Evolutionary conservation across 2,797 vertebrate species (phyloP).

Genomic region (Cephalopachus bancanus): DNA sequence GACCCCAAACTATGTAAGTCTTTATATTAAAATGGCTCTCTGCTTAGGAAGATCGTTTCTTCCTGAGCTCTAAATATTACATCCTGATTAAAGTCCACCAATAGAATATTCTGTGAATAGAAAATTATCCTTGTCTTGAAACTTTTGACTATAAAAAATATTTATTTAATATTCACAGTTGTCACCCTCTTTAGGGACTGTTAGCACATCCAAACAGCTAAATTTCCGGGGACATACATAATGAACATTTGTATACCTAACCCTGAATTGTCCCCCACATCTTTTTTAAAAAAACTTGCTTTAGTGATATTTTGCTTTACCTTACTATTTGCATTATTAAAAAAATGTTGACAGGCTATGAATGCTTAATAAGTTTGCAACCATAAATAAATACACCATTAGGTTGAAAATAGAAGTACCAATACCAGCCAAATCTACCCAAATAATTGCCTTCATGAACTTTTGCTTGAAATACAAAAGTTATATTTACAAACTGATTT

Average conservation of each 20-base stretch:
- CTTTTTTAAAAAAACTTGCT: neutral
- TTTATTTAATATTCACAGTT: slow-evolving; percentile 34
- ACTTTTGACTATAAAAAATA: slow-evolving; percentile 49
- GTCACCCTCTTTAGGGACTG: neutral
- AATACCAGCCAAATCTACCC: neutral
- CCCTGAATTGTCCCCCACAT: no score
- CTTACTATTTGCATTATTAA: slow-evolving; percentile 39
- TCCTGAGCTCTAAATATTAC: slow-evolving; percentile 59
- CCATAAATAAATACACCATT: slow-evolving; percentile 50
- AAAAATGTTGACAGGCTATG: slow-evolving; percentile 29
- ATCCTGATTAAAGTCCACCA: slow-evolving; percentile 41
- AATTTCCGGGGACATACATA: neutral
- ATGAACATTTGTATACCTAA: no score
- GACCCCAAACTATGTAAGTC: neutral
- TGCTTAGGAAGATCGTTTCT: slow-evolving; percentile 57
- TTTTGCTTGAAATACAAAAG: slow-evolving; percentile 56
- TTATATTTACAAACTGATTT: slow-evolving; percentile 56
- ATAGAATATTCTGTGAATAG: slow-evolving; percentile 39
- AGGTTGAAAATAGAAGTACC: slow-evolving; percentile 54
- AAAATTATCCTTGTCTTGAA: slow-evolving; percentile 34
- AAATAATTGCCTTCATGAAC: slow-evolving; percentile 33
- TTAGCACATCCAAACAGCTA: slow-evolving; percentile 52
- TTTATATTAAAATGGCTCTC: slow-evolving; percentile 46
- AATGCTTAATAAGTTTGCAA: slow-evolving; percentile 1
- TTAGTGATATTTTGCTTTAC: slow-evolving; percentile 59